Base-by-base conservation (phyloP, 2,888 invertebrate species). In the Phengaris alcon region DNA sequence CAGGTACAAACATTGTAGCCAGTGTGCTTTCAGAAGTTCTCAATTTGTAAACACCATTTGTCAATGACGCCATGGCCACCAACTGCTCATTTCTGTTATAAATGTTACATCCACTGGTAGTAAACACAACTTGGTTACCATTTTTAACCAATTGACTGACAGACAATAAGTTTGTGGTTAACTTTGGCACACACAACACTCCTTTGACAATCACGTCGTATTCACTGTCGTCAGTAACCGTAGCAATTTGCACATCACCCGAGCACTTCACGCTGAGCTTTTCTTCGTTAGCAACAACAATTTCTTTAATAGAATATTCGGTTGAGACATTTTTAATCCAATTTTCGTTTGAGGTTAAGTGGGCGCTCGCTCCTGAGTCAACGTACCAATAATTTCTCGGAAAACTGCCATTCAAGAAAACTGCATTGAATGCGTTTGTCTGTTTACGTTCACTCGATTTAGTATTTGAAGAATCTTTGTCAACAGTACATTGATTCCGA, bases 41-140 rank as follows among this genome's bases (percentile, higher is more conserved):
- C 57, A 79, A 74, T 70, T 78, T 79, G 59, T 79, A 79, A 10
- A 79, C 79, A 10, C 78, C 79, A 76, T 78, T 78, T 4, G 15
- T 68, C n/a, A 79, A 70, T 35, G 59, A 9, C 3, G 79, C 76
- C 54, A 74, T 75, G 4, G 64, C 75, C 12, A 74, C 75, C 57
- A 78, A 55, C 70, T 73, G 74, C 68, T 15, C 48, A 54, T 76
- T 73, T 44, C 12, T 70, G 72, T 75, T 68, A 48, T 7, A 68
- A 68, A 10, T 6, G 35, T 5, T 5, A 6, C 44, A 12, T 2
- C 13, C 10, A 9, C 10, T 55, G 4, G 5, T 9, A n/a, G 12
- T 12, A 68, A 68, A 68, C 12, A 5, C 0, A 9, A 68, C 44
- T 13, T 68, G 10, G 44, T 68, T 68, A 68, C 68, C 68, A 12